Conservation (phyloP, 2,888 invertebrate genomes). For the Seira sanloemensis region DNA sequence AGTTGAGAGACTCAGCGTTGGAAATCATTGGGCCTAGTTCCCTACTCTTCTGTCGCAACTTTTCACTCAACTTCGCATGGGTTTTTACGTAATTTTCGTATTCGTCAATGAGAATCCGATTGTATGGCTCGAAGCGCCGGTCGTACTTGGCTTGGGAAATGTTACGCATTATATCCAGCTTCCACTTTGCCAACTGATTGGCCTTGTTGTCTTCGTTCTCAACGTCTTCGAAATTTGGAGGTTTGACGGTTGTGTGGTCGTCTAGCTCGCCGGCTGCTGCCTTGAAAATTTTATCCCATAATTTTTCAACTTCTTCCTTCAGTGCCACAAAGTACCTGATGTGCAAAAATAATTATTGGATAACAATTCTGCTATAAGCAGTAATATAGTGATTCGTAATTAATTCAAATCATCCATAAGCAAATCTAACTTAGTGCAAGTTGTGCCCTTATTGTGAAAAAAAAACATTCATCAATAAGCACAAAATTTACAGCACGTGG, state of each 20-base stretch:
- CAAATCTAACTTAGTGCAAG: neutral
- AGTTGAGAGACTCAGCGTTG: slow-evolving; percentile 14
- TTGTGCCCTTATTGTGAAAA: no score
- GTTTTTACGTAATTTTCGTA: neutral
- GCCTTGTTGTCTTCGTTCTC: neutral
- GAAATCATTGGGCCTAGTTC: slow-evolving; percentile 32
- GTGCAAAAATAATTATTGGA: neutral
- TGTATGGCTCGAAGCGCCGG: slow-evolving; percentile 25
- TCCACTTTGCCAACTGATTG: neutral
- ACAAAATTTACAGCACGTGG: no score
- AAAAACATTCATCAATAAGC: no score
- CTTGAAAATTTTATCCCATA: neutral
- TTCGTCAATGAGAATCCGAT: neutral
- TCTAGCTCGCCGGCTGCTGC: neutral
- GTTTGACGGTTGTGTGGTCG: neutral
- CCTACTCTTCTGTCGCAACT: neutral
- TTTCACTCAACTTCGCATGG: neutral
- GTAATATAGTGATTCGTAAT: neutral
- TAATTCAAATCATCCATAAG: neutral
- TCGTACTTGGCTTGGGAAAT: slow-evolving; percentile 11
- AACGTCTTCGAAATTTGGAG: neutral
- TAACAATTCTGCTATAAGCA: neutral
- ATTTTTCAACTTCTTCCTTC: neutral
- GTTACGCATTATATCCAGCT: neutral
- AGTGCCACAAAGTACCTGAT: neutral